A percentile compares a stretch with the other conserved stretches of the same genome.
Conservation (phyloP, 2,113 vertebrate species). For the Amblyopsis rosae region DNA sequence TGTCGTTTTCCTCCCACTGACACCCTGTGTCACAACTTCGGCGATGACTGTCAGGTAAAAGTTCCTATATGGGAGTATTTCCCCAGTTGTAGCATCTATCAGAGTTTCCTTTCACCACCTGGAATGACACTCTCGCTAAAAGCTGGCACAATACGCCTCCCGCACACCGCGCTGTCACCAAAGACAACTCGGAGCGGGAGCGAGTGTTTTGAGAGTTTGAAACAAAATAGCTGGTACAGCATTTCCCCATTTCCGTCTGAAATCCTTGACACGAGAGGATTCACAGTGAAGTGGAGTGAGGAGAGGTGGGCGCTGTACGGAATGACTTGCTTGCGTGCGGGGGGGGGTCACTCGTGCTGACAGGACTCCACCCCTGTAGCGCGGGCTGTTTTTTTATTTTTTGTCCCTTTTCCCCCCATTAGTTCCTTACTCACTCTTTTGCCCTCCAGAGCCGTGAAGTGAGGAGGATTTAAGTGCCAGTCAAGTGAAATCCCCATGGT, state of each 20-base stretch:
- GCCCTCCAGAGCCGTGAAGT: constrained; percentile 74
- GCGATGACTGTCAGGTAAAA: constrained; percentile 73
- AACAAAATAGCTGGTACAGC: constrained; percentile 81
- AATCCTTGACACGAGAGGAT: constrained; percentile 77
- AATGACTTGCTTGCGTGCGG: constrained; percentile 57
- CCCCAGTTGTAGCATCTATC: constrained; percentile 64
- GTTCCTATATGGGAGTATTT: constrained; percentile 55
- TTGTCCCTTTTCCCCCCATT: constrained; percentile 63
- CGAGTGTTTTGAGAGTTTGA: constrained; percentile 74
- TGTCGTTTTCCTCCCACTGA: constrained; percentile 57
- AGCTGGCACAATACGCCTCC: constrained; percentile 66
- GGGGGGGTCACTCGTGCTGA: constrained; percentile 58
- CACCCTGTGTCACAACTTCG: constrained; percentile 46
- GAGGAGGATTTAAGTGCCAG: constrained; percentile 78
- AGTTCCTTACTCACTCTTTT: constrained; percentile 75
- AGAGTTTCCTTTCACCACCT: constrained; percentile 67
- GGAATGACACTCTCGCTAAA: constrained; percentile 68
- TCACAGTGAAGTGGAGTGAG: constrained; percentile 64
- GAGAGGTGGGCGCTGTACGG: constrained; percentile 64
- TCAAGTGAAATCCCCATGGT: constrained; percentile 77
- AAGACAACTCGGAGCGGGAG: constrained; percentile 69
- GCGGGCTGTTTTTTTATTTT: constrained; percentile 45
- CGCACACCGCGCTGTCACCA: constrained; percentile 76
- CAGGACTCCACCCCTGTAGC: constrained; percentile 76
- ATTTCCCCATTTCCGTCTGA: constrained; percentile 77